phyloP scores from a whole-genome alignment of 2,888 invertebrate genomes.

The Pseudococcus jackbeardsleyi region DNA sequence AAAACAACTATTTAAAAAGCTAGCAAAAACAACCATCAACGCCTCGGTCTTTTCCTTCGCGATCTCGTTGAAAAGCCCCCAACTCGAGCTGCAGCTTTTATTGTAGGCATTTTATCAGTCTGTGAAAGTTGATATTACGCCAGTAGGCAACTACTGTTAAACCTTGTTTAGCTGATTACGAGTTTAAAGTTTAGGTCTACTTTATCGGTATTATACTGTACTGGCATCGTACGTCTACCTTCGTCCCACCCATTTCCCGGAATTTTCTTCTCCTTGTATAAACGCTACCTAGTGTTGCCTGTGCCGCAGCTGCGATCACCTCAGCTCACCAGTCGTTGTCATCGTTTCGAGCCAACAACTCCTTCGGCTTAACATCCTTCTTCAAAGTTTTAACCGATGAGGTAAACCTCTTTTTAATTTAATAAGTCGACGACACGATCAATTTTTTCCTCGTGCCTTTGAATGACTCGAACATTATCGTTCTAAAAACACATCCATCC shows the following conservation, averaged over 20 bases:
- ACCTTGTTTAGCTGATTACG: conserved; percentile 38
- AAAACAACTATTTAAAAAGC: conserved; percentile 46
- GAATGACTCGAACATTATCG: not conserved
- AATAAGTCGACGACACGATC: not conserved
- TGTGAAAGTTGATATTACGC: conserved; percentile 26
- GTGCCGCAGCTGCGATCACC: not conserved
- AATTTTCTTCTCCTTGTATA: not conserved
- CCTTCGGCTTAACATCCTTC: conserved; percentile 20
- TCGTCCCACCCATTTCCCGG: not conserved
- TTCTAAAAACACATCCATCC: not conserved
- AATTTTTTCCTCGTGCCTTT: not conserved
- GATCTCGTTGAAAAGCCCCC: conserved; percentile 9
- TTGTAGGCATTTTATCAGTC: conserved; percentile 38
- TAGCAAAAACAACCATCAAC: conserved; percentile 44
- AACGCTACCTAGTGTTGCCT: not conserved
- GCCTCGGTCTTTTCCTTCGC: not conserved
- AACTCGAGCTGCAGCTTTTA: conserved; percentile 25
- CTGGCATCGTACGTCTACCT: not conserved
- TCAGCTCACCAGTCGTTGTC: not conserved
- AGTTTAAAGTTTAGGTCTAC: conserved; percentile 41
- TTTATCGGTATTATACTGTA: conserved; percentile 33
- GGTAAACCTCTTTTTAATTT: not conserved
- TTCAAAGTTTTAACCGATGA: conserved; percentile 3
- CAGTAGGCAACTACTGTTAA: conserved; percentile 30
- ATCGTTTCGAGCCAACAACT: conserved; percentile 20